phyloP scores from a whole-genome alignment of 2,797 vertebrate genomes.

The Myotis planiceps region DNA sequence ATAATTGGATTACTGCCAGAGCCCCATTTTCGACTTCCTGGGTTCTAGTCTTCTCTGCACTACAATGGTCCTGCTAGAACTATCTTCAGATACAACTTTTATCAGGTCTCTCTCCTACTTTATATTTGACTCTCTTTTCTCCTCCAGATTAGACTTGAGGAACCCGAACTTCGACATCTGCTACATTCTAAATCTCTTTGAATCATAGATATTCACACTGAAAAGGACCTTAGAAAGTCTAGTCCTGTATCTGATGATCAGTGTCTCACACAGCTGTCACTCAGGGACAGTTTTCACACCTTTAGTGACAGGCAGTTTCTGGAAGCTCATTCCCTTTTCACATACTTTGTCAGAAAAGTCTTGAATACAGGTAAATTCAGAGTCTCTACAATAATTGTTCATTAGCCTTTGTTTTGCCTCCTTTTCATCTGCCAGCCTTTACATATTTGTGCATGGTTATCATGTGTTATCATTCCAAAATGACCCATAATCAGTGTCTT shows the following conservation, averaged over 20 bases:
- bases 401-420: background rate
- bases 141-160: background rate
- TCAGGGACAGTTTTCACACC: background rate
- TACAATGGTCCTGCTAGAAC: background rate
- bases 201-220: background rate
- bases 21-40: background rate
- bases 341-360: background rate
- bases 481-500: background rate
- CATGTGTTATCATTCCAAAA: background rate
- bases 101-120: background rate
- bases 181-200: background rate
- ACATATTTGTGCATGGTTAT: background rate
- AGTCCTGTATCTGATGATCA: background rate
- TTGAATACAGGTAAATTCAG: background rate
- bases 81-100: background rate
- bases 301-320: background rate
- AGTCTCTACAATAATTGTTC: background rate
- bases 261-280: background rate
- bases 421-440: background rate
- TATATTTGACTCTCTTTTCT: background rate
- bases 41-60: background rate
- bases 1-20: background rate
- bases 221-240: background rate
- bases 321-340: background rate
- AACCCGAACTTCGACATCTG: background rate